phyloP scores from a whole-genome alignment of 2,113 vertebrate genomes.

The Gymnobelideus leadbeateri region DNA sequence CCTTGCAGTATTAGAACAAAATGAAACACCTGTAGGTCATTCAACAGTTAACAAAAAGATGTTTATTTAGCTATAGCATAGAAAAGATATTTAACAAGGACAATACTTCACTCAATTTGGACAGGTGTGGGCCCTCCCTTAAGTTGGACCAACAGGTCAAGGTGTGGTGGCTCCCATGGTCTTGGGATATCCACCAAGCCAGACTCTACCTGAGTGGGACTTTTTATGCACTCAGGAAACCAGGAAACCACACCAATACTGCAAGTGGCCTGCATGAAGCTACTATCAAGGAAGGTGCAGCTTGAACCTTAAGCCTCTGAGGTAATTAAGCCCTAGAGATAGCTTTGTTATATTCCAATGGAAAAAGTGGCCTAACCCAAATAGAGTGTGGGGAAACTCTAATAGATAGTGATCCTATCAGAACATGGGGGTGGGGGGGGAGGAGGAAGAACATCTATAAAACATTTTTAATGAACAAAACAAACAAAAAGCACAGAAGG shows the following conservation, averaged over 20 bases:
- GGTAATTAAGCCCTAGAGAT: no score
- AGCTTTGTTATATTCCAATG: no score
- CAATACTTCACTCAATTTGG: not conserved
- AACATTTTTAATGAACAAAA: no score
- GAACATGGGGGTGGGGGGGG: no score
- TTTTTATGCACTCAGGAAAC: not conserved
- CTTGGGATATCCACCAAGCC: not conserved
- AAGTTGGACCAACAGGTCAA: not conserved
- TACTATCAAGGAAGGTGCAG: not conserved
- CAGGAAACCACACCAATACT: not conserved
- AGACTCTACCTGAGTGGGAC: not conserved
- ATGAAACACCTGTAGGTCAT: not conserved
- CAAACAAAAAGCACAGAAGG: no score
- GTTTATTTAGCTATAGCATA: not conserved
- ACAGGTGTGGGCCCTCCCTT: not conserved
- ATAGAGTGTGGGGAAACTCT: no score
- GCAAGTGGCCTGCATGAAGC: not conserved
- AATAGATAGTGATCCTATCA: no score
- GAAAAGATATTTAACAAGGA: not conserved
- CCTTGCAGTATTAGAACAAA: not conserved
- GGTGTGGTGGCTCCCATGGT: not conserved
- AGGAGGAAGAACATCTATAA: no score
- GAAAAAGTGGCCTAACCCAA: no score
- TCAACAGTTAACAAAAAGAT: not conserved
- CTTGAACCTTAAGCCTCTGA: not conserved